Evolutionary conservation across 2,888 invertebrate genomes (phyloP), one percentile per base, ranked within the genome.

Genomic region (Meteorus cinctellus): DNA sequence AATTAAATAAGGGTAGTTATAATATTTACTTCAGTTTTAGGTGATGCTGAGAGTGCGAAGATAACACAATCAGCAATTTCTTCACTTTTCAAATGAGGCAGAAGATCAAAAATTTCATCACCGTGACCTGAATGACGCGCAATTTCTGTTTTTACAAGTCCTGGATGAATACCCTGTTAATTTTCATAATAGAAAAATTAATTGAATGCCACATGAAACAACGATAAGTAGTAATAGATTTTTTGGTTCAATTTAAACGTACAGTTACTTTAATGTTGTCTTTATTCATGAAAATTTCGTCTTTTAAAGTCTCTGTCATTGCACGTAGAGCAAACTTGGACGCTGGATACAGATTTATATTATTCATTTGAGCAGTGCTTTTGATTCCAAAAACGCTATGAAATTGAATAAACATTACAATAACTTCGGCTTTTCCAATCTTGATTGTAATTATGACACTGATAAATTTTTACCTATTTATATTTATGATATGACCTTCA

Each of bases 121-220:
- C 73, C 79, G 71, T 74, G 45, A 51, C 66, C 78, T 16, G 70
- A 63, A 2, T 79, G 68, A 78, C 77, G 78, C 78, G 88, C 90
- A 77, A 91, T 90, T 75, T 91, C 91, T 0, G 92, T 93, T 72
- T 90, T 90, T 45, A 93, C 92, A 82, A 93, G 85, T 12, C 93
- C 94, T 0, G 94, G 94, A 65, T 92, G 92, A 68, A 94, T 89
- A 81, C 92, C 93, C 94, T 94, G 82, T 27, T 84, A 85, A 1
- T 12, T 5, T 67, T 31, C 16, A 63, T 36, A 62, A 48, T 14
- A 29, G 36, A 59, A 10, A n/a, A 63, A 55, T 24, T 34, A 66
- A 5, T 51, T 16, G 63, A 19, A 27, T 12, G 0, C 12, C n/a
- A 10, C 10, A 31, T 31, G 14, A 48, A 36, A 27, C 36, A 67